Evolutionary conservation across 2,888 invertebrate species (phyloP), one percentile per base, ranked within the genome.

Genomic region (Minunthozetes semirufus): DNA sequence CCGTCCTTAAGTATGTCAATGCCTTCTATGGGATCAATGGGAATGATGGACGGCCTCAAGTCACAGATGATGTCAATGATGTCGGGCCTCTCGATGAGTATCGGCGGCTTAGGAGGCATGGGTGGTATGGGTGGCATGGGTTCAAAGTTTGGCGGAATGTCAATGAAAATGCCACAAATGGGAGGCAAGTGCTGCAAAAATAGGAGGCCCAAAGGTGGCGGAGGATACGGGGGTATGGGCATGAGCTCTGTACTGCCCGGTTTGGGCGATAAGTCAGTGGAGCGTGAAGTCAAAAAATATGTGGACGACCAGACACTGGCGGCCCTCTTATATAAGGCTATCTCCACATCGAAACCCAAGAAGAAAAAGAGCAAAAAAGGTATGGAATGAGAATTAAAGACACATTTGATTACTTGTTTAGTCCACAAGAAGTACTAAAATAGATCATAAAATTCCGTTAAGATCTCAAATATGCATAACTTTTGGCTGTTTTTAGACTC

Each of bases 261-360:
- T 13, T 48, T 61, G 33, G 74, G 59, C 9, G 73, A 72, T 27
- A 73, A 66, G 19, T 38, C 53, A 53, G 76, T 63, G 2, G 75
- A 59, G 68, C n/a, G 53, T 25, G 68, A 61, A 15, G 75, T 72
- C 5, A 72, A 66, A 61, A 72, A 68, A 29, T 76, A 74, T 59
- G 74, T 74, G 38, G 75, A 66, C 48, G 59, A 56, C 38, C 19
- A 70, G 48, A 53, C 63, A 63, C 61, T 73, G 33, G 53, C 66
- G 8, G 56, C 13, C 73, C 50, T 59, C 33, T 50, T 56, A 25
- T 50, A 72, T 46, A 63, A 72, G 33, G 72, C 66, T 6, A 63
- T 75, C 4, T 56, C 66, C 11, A 38, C 63, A 4, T 25, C 33
- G 0, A 33, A 29, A 63, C 33, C 63, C 1, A 63, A 46, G 25